A percentile compares a stretch with the other conserved stretches of the same genome.
These are phyloP conservation scores for Kryptopterus vitreolus DNA, from an alignment of 2,797 vertebrate genomes.

Conservation along the genomic window DNA sequence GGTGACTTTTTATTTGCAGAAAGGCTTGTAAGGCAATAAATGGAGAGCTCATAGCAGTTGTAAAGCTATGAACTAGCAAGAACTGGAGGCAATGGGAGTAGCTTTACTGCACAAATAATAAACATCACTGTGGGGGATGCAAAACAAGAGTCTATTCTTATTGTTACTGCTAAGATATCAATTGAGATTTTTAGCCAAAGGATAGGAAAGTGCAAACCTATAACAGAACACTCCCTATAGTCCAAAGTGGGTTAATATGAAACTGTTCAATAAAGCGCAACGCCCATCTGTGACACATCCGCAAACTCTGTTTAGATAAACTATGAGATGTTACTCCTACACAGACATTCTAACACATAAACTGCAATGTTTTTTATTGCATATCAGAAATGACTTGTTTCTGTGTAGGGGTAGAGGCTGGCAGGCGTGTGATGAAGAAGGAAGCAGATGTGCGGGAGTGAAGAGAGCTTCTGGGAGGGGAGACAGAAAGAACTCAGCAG, in stretches of 20 bases:
- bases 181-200: conserved; percentile 32
- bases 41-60: conserved; percentile 6
- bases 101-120: conserved; percentile 36
- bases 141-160: conserved; percentile 24
- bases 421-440: conserved; percentile 26
- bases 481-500: conserved; percentile 40
- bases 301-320: conserved; percentile 18
- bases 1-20: conserved; percentile 49
- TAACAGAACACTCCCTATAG: conserved; percentile 18
- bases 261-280: conserved; percentile 24
- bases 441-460: conserved; percentile 32
- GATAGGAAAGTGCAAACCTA: conserved; percentile 25
- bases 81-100: conserved; percentile 14
- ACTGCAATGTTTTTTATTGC: conserved; percentile 14
- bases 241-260: conserved; percentile 19
- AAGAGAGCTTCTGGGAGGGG: conserved; percentile 35
- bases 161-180: conserved; percentile 24
- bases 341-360: conserved; percentile 6
- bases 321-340: conserved; percentile 17
- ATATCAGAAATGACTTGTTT: conserved; percentile 7
- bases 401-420: neutral
- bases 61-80: conserved; percentile 34
- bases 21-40: conserved; percentile 46
- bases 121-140: conserved; percentile 34
- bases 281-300: conserved; percentile 15